A percentile compares a stretch with the other conserved stretches of the same genome.
These are phyloP conservation scores for Brachyalestes nurse DNA, from an alignment of 2,797 vertebrate species.

Conservation along the genomic window DNA sequence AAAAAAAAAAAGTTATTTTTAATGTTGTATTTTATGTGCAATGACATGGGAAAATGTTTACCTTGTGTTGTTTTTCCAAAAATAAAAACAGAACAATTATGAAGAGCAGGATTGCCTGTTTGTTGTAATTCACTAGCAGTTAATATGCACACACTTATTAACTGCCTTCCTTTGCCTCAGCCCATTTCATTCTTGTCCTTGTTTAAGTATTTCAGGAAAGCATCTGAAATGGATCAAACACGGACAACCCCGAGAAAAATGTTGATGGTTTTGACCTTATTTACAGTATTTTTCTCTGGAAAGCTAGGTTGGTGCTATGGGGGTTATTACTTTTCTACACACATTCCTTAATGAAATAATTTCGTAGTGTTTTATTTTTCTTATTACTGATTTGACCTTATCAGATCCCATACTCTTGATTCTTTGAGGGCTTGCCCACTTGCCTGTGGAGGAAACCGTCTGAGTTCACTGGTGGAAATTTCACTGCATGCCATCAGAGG, in stretches of 20 bases:
- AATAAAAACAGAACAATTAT: slow-evolving; percentile 58
- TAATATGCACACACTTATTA: not conserved
- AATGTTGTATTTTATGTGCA: slow-evolving; percentile 85
- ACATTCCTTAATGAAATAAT: not conserved
- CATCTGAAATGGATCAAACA: not conserved
- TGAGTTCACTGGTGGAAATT: slow-evolving; percentile 43
- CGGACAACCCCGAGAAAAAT: not conserved
- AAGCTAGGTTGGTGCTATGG: no score
- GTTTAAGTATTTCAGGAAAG: not conserved
- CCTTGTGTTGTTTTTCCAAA: slow-evolving; percentile 69
- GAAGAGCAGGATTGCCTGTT: not conserved
- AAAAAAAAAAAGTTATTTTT: slow-evolving; percentile 80
- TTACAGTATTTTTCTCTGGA: no score
- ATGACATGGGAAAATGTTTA: slow-evolving; percentile 68
- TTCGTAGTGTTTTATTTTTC: not conserved
- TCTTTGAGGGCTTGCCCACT: slow-evolving; percentile 35
- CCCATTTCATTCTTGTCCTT: not conserved
- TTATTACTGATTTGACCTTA: not conserved
- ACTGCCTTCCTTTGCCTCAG: not conserved
- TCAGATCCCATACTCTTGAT: slow-evolving; percentile 13
- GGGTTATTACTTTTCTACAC: no score
- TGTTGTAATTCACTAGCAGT: not conserved
- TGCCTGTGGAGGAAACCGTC: slow-evolving; percentile 40
- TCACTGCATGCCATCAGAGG: slow-evolving; percentile 43
- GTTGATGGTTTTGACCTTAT: no score